Percentiles rank a stretch among this genome's conserved stretches.
These are phyloP conservation scores for Drosophila paulistorum DNA, from an alignment of 1,140 invertebrate species.

Conservation along the genomic window DNA sequence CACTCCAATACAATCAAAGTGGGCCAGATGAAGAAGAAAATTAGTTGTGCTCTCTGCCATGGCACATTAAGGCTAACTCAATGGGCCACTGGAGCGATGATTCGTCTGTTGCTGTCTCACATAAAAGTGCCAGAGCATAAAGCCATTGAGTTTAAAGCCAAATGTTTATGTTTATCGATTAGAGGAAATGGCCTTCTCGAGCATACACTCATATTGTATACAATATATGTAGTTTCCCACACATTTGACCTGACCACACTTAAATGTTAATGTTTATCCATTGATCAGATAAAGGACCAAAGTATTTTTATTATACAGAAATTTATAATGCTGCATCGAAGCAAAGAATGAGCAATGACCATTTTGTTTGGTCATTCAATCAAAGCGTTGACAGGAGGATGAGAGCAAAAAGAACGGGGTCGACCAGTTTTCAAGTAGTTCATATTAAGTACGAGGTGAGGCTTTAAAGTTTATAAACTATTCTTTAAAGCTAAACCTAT, in stretches of 20 bases:
- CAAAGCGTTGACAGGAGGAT: conserved; percentile 19
- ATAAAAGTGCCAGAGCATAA: conserved; percentile 35
- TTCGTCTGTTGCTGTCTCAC: background rate
- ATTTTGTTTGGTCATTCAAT: conserved; percentile 24
- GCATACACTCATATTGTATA: background rate
- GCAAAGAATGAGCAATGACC: conserved; percentile 19
- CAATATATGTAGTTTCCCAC: background rate
- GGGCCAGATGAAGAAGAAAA: background rate
- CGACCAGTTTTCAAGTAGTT: conserved; percentile 14
- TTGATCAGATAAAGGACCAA: conserved; percentile 17
- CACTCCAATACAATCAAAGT: background rate
- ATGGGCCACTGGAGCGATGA: conserved; percentile 13
- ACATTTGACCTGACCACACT: conserved; percentile 11
- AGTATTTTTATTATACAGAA: conserved; percentile 38
- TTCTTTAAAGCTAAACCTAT: too few relatives aligned
- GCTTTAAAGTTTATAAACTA: background rate
- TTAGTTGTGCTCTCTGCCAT: conserved; percentile 31
- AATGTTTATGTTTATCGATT: conserved; percentile 60
- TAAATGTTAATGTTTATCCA: conserved; percentile 24
- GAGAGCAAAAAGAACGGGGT: background rate
- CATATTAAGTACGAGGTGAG: background rate
- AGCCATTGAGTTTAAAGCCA: conserved; percentile 53
- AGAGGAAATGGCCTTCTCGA: background rate
- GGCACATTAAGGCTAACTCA: conserved; percentile 22
- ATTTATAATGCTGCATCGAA: conserved; percentile 19